phyloP scores from a whole-genome alignment of 2,113 vertebrate species.

The Corapipo altera region DNA sequence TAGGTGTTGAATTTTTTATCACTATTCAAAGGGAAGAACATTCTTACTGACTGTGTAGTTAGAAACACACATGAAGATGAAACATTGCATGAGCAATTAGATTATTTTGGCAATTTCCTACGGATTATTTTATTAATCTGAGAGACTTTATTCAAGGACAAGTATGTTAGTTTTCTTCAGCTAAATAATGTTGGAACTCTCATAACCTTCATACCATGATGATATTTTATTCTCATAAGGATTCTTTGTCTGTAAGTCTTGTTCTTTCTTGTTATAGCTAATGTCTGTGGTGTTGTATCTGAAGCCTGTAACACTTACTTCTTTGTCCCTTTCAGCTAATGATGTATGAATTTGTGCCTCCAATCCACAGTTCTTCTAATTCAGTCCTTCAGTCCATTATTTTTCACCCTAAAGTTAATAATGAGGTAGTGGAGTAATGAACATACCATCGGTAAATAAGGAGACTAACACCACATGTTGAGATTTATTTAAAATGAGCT shows the following conservation, averaged over 20 bases:
- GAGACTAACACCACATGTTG: neutral
- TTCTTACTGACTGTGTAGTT: neutral
- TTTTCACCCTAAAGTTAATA: neutral
- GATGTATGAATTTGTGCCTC: neutral
- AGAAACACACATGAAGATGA: constrained; percentile 1
- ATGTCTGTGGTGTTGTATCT: neutral
- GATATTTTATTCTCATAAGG: neutral
- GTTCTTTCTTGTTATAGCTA: neutral
- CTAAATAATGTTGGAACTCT: neutral
- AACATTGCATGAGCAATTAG: neutral
- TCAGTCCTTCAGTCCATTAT: neutral
- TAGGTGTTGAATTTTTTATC: constrained; percentile 50
- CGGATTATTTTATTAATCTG: neutral
- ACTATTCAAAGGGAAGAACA: neutral
- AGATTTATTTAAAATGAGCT: neutral
- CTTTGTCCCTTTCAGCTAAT: neutral
- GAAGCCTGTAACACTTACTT: neutral
- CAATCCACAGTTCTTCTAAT: neutral
- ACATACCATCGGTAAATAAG: neutral
- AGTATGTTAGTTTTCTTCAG: neutral
- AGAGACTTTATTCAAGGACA: neutral
- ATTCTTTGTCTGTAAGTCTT: neutral
- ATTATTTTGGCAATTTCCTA: neutral
- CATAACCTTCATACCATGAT: neutral
- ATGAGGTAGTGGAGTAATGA: neutral